These are phyloP conservation scores for Mesoligia furuncula DNA, from an alignment of 2,888 invertebrate species.

Conservation along the genomic window DNA sequence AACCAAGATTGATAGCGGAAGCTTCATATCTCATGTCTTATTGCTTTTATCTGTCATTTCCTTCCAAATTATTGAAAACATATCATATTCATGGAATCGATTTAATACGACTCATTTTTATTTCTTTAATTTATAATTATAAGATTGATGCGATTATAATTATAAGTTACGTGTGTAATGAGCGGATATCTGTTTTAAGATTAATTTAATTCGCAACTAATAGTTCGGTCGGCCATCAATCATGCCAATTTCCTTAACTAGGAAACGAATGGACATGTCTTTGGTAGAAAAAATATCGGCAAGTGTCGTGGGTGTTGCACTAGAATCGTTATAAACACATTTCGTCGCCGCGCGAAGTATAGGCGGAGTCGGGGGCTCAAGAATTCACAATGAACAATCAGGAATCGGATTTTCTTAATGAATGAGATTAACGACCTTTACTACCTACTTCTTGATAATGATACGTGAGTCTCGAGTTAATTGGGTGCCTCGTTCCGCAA, in stretches of 20 bases:
- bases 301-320: slow-evolving; percentile 81
- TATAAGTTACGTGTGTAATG: slow-evolving; percentile 68
- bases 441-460: slow-evolving; percentile 57
- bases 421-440: slow-evolving; percentile 70
- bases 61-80: slow-evolving; percentile 78
- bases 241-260: slow-evolving; percentile 81
- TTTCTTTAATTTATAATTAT: slow-evolving; percentile 67
- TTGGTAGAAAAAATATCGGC: slow-evolving; percentile 64
- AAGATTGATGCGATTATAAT: slow-evolving; percentile 84
- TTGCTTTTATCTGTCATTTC: slow-evolving; percentile 84
- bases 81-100: slow-evolving; percentile 66
- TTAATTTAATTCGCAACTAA: slow-evolving; percentile 74
- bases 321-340: slow-evolving; percentile 87
- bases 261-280: slow-evolving; percentile 71
- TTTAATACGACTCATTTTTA: slow-evolving; percentile 57
- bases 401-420: slow-evolving; percentile 78
- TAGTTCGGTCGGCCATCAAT: slow-evolving; percentile 77
- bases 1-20: slow-evolving; percentile 87
- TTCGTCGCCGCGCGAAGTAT: slow-evolving; percentile 82
- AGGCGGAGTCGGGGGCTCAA: slow-evolving; percentile 78
- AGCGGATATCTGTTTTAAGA: slow-evolving; percentile 66
- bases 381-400: slow-evolving; percentile 73
- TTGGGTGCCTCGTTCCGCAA: slow-evolving; percentile 48
- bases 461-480: slow-evolving; percentile 47
- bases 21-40: slow-evolving; percentile 75